Evolutionary conservation across 2,888 invertebrate species (phyloP).

Genomic region (Drosophila kambysellisi): DNA sequence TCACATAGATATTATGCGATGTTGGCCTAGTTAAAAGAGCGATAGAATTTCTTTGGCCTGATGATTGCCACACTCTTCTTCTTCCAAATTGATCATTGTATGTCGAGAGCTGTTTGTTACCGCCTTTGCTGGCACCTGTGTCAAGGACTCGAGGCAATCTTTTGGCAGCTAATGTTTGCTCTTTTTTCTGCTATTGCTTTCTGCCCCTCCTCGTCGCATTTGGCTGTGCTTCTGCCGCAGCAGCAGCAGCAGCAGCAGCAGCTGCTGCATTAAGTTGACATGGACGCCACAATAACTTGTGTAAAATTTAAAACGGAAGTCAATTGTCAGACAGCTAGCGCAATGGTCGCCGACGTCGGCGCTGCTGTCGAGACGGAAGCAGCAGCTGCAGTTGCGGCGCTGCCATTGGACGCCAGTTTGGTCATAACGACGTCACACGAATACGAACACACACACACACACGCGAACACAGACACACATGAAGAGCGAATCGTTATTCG

Average conservation of each 20-base stretch:
- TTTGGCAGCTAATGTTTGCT: conserved; percentile 20
- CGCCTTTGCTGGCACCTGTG: conserved; percentile 62
- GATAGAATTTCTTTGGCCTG: not conserved
- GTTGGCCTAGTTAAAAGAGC: not conserved
- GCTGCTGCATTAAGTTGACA: conserved; percentile 34
- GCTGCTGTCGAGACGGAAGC: conserved; percentile 66
- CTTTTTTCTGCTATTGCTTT: conserved; percentile 21
- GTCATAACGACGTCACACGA: conserved; percentile 40
- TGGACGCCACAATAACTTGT: conserved; percentile 69
- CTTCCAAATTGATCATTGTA: conserved; percentile 51
- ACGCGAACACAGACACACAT: not conserved
- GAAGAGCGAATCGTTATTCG: conserved; percentile 10
- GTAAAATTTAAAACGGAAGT: conserved; percentile 78
- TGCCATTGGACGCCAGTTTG: conserved; percentile 50
- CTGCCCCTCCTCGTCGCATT: conserved; percentile 10
- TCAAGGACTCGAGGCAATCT: conserved; percentile 63
- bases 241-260: conserved; percentile 4
- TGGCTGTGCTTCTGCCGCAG: conserved; percentile 22
- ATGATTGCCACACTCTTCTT: not conserved
- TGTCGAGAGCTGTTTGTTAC: conserved; percentile 48
- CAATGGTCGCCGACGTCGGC: conserved; percentile 61
- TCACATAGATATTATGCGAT: not conserved
- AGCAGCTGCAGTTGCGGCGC: conserved; percentile 66
- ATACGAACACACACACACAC: conserved; percentile 18
- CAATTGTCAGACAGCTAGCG: conserved; percentile 74